Base-by-base conservation (phyloP, 1,140 invertebrate genomes). In the Notospermus geniculatus region DNA sequence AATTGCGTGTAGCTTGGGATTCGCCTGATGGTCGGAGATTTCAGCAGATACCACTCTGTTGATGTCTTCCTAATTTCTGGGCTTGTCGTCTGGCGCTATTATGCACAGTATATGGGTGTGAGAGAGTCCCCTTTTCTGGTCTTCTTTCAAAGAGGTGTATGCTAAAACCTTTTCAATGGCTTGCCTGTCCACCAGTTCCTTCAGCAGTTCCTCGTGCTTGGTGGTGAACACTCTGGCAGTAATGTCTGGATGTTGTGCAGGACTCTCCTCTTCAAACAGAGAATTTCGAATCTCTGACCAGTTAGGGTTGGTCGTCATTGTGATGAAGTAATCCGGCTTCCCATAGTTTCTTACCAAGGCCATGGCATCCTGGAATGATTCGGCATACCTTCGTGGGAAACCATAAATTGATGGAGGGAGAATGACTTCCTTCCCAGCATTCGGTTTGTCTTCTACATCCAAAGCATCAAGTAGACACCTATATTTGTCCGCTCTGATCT, bases 31-130 rank as follows among this genome's bases (percentile, higher is more conserved):
- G 54, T 63, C 32, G 15, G 65, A 43, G 30, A 23, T 67, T 63
- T 59, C 13, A 25, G 64, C 64, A 19, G n/a, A 46, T 19, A 64
- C 59, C 2, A 63, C 58, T 30, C 17, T 0, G 45, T 64, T 30
- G 4, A 61, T 36, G 54, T 45, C 27, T 36, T 71, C 65, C 13
- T 27, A 5, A 11, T 19, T 22, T 27, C 58, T 61, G 50, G 32
- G 43, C 17, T 30, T 62, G 52, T 25, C 57, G 29, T 17, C 56
- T 25, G 63, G 22, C 15, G 22, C 28, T 23, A 79, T 71, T 75
- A 74, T 83, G n/a, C 85, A 46, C 22, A 85, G 66, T 60, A 85
- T 81, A 67, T 85, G 84, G 4, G 71, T 74, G 80, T 86, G 84
- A 0, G 83, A 81, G 27, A 84, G 65, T 11, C 84, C 82, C 60